Evolutionary conservation across 1,140 invertebrate species (phyloP).

Genomic region (Linepithema humile): DNA sequence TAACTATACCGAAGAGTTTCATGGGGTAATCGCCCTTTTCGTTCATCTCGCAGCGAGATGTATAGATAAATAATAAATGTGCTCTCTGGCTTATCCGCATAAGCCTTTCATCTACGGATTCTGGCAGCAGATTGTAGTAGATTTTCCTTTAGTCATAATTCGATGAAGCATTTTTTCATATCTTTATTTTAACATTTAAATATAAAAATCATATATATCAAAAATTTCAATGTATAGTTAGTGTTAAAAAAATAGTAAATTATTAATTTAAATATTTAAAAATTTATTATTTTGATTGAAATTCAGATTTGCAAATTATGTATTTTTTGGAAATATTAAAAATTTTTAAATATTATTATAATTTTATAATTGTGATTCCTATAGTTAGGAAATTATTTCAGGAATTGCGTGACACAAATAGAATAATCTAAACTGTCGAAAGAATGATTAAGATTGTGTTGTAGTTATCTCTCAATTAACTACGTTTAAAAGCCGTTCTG

Average conservation of each 20-base stretch:
- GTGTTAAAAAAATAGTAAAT: not conserved
- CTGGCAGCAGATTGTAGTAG: not conserved
- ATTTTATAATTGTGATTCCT: not conserved
- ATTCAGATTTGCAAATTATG: not conserved
- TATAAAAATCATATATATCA: not conserved
- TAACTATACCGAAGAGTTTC: conserved; percentile 38
- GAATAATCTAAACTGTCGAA: not conserved
- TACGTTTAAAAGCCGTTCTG: too few species aligned
- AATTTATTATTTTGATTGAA: not conserved
- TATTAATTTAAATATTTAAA: too few species aligned
- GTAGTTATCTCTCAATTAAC: not conserved
- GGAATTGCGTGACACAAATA: not conserved
- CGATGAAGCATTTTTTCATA: not conserved
- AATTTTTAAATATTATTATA: not conserved
- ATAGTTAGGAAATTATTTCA: not conserved
- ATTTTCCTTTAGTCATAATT: not conserved
- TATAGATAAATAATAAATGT: conserved; percentile 23
- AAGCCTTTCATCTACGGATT: not conserved
- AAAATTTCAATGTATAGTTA: not conserved
- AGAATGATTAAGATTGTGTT: not conserved
- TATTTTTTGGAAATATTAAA: not conserved
- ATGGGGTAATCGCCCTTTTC: conserved; percentile 35
- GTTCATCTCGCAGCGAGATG: conserved; percentile 23
- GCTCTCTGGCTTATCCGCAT: not conserved
- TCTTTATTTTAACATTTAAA: not conserved